Evolutionary conservation across 2,888 invertebrate species (phyloP), one percentile per base, ranked within the genome.

Genomic region (Cheilosia pagana): DNA sequence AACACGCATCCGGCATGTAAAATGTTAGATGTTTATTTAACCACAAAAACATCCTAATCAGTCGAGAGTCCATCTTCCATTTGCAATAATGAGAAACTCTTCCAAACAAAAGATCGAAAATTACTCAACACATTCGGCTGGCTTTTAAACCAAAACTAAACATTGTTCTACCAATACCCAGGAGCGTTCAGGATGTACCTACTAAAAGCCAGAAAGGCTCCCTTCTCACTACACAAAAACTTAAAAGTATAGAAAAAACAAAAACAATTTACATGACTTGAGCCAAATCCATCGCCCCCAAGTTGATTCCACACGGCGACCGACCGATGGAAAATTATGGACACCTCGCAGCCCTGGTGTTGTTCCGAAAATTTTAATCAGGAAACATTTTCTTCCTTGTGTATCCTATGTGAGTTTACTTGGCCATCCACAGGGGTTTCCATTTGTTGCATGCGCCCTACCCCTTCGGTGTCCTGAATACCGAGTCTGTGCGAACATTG

Each of bases 301-400:
- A 62, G 43, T 57, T 10, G 5, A 23, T 53, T 14, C 48, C 75
- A 53, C 19, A 65, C 50, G 65, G 35, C 65, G 43, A n/a, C 14
- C 10, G 35, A 12, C 35, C 16, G 43, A 41, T 45, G 52, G 70
- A 52, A 76, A 41, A 75, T 65, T 57, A 48, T 55, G 75, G 62
- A 70, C 57, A 48, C 53, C 70, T n/a, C n/a, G 14, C 25, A n/a
- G 5, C 6, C 14, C n/a, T 16, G 4, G n/a, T n/a, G 39, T 45
- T 4, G 62, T 60, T 57, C 23, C 5, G 35, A 52, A 72, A 63
- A 68, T 77, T 82, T 72, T 78, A 68, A 78, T 78, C 77, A 77
- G 57, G 31, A 67, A 50, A 67, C 62, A 59, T 74, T 55, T 28
- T 35, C 21, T 57, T 19, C 16, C 23, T 16, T 35, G 48, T 28